Evolutionary conservation across 1,140 invertebrate species (phyloP).

Genomic region (Calycopis cecrops): DNA sequence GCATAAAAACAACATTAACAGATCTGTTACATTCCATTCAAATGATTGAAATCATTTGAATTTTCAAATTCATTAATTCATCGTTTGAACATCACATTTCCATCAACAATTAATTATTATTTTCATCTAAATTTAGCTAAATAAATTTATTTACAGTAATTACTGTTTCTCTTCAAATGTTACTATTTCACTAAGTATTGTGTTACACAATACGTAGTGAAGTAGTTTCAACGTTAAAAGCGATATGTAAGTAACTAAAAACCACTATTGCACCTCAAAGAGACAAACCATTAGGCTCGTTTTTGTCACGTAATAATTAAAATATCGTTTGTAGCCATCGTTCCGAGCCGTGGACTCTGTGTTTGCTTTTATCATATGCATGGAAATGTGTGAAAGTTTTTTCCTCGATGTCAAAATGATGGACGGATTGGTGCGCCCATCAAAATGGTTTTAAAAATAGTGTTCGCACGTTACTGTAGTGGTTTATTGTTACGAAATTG

Average conservation of each 20-base stretch:
- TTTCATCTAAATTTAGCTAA: too few relatives aligned
- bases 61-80: too few relatives aligned
- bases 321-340: slow-evolving; percentile 28
- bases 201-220: too few relatives aligned
- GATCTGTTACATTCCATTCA: too few relatives aligned
- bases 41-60: too few relatives aligned
- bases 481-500: slow-evolving; percentile 1
- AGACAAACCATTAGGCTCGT: slow-evolving; percentile 19
- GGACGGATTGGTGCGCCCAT: slow-evolving; percentile 18
- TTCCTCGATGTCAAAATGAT: slow-evolving; percentile 27
- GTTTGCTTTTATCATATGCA: slow-evolving; percentile 25
- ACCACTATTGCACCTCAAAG: not conserved
- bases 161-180: too few relatives aligned
- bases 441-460: slow-evolving; percentile 13
- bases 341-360: slow-evolving; percentile 20
- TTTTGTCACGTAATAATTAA: slow-evolving; percentile 29
- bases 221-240: not conserved
- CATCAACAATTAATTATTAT: too few relatives aligned
- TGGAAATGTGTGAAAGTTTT: slow-evolving; percentile 30
- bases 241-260: not conserved
- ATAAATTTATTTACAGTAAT: too few relatives aligned
- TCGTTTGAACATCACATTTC: too few relatives aligned
- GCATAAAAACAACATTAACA: too few relatives aligned
- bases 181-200: too few relatives aligned
- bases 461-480: not conserved